A percentile compares a stretch with the other conserved stretches of the same genome.
Evolutionary conservation across 2,797 vertebrate species (phyloP).

Genomic region (Microcaecilia unicolor): DNA sequence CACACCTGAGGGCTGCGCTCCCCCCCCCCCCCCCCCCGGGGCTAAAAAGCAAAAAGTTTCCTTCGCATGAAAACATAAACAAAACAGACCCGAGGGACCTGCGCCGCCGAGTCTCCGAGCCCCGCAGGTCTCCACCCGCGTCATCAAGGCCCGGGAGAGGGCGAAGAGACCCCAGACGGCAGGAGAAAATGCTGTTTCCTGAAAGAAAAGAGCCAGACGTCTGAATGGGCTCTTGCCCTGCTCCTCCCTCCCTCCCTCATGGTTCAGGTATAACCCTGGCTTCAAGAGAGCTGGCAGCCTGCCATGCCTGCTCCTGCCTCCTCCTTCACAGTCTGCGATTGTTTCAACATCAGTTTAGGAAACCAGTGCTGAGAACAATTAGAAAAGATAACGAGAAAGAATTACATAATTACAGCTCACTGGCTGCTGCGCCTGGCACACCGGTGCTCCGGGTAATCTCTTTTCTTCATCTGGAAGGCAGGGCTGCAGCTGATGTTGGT

Average conservation of each 20-base stretch:
- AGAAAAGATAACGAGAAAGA: conserved; percentile 65
- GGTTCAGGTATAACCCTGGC: conserved; percentile 11
- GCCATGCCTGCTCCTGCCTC: conserved; percentile 43
- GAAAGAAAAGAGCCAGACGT: background rate
- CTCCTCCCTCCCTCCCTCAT: conserved; percentile 1
- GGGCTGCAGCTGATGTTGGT: no score
- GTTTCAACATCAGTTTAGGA: conserved; percentile 60
- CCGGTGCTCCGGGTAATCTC: no score
- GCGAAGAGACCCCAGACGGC: conserved; percentile 36
- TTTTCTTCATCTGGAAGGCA: no score
- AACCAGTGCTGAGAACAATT: conserved; percentile 64
- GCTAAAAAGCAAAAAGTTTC: conserved; percentile 1
- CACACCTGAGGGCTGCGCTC: conserved; percentile 16
- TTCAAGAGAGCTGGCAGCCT: conserved; percentile 31
- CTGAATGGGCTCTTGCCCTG: background rate
- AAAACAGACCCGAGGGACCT: conserved; percentile 9
- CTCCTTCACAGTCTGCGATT: conserved; percentile 53
- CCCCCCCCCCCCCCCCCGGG: conserved; percentile 6
- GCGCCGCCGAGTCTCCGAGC: background rate
- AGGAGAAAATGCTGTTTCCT: background rate
- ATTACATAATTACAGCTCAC: conserved; percentile 66
- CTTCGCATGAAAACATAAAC: conserved; percentile 34
- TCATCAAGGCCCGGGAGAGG: conserved; percentile 7
- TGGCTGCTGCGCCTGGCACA: conserved; percentile 29
- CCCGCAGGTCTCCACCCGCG: conserved; percentile 6